Conservation (phyloP, 2,797 vertebrate genomes). For the Morelia viridis region DNA sequence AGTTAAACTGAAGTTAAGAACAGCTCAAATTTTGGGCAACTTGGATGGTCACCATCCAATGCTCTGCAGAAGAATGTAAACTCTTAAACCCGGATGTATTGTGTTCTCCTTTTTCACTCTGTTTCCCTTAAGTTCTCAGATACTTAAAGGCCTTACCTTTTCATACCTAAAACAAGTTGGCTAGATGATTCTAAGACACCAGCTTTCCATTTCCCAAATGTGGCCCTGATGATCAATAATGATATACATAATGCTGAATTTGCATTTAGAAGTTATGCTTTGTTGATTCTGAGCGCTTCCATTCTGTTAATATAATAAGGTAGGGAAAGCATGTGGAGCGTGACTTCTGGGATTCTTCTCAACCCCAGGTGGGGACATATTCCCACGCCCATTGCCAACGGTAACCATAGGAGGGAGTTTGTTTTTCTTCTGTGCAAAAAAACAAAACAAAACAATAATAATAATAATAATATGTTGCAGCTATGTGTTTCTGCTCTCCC, state of each 20-base stretch:
- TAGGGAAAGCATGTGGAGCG: too few relatives aligned
- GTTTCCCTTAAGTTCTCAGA: neutral
- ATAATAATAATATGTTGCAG: too few relatives aligned
- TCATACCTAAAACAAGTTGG: neutral
- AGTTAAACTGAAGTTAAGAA: neutral
- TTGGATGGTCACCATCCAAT: neutral
- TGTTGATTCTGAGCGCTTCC: neutral
- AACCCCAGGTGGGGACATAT: too few relatives aligned
- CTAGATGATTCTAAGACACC: neutral
- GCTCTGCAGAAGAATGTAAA: neutral
- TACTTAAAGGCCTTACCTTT: neutral
- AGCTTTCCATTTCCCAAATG: neutral
- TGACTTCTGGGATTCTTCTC: too few relatives aligned
- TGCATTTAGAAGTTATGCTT: neutral
- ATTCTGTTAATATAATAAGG: too few relatives aligned
- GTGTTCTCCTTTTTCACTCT: neutral
- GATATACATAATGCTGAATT: neutral
- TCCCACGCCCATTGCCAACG: too few relatives aligned
- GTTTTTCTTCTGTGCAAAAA: too few relatives aligned
- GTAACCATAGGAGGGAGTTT: too few relatives aligned
- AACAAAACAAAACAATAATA: too few relatives aligned
- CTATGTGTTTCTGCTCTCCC: too few relatives aligned
- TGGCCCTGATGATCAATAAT: too few relatives aligned
- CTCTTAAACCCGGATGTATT: neutral
- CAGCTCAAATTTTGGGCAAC: neutral